Conservation (phyloP, 2,113 vertebrate species). For the mouse (Mus musculus) region DNA sequence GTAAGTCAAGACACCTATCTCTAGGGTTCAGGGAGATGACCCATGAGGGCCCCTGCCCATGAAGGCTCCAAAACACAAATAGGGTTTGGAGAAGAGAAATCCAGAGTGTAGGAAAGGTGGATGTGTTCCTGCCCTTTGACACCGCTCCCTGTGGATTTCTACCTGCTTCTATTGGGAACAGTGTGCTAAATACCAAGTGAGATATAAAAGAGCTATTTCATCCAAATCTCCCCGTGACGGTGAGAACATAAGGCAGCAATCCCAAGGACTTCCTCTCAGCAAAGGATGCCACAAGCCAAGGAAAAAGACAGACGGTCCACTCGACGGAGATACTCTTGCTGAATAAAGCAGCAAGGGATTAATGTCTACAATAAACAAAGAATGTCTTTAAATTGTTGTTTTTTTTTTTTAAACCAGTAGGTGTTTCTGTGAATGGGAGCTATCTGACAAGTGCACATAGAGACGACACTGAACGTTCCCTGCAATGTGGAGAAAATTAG, state of each 20-base stretch:
- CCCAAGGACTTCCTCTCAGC: not conserved
- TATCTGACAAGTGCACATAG: not conserved
- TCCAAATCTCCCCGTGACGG: not conserved
- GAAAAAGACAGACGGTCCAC: constrained; percentile 47
- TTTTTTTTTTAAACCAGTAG: not conserved
- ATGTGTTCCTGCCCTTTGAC: not conserved
- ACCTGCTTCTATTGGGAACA: not conserved
- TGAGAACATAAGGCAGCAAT: not conserved
- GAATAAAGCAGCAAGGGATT: not conserved
- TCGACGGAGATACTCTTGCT: not conserved
- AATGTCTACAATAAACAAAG: not conserved
- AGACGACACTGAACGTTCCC: not conserved
- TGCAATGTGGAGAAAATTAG: not conserved
- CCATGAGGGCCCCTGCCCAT: not conserved
- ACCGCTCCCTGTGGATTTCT: rapidly evolving
- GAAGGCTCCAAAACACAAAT: not conserved
- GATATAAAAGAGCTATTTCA: not conserved
- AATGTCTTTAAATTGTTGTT: not conserved
- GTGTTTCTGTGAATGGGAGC: not conserved
- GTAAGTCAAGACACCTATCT: not conserved
- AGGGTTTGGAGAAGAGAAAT: not conserved
- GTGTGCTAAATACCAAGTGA: not conserved
- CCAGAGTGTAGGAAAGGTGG: not conserved
- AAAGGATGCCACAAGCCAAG: not conserved
- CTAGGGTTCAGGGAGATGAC: not conserved